phyloP scores from a whole-genome alignment of 2,888 invertebrate species.

The Dascillus cervinus region DNA sequence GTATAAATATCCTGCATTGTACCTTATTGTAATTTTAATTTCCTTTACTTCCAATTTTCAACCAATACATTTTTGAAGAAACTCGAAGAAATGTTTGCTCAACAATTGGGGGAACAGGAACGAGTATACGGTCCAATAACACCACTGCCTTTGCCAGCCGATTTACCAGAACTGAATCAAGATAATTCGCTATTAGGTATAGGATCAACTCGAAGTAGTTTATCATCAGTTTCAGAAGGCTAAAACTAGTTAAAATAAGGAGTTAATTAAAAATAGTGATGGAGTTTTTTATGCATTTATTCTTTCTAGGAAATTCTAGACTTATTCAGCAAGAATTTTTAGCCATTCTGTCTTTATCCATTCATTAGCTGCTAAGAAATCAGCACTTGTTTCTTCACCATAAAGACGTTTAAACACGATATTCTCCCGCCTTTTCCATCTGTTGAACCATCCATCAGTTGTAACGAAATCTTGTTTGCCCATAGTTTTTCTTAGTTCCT shows the following conservation, averaged over 20 bases:
- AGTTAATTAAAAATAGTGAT: too few relatives aligned
- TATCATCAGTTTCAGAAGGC: conserved; percentile 55
- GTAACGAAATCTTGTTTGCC: conserved; percentile 21
- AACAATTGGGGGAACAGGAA: conserved; percentile 88
- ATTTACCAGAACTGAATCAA: conserved; percentile 43
- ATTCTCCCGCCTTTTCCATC: conserved; percentile 25
- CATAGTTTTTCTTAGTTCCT: conserved; percentile 21
- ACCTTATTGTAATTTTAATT: too few relatives aligned
- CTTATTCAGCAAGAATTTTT: too few relatives aligned
- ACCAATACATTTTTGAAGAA: conserved; percentile 68
- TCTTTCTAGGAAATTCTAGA: too few relatives aligned
- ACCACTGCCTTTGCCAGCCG: conserved; percentile 48
- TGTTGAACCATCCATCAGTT: conserved; percentile 24
- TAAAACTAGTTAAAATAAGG: too few relatives aligned
- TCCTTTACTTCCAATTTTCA: too few relatives aligned
- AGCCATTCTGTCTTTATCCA: too few relatives aligned
- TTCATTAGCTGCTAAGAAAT: too few relatives aligned
- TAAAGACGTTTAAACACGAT: too few relatives aligned
- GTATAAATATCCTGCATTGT: too few relatives aligned
- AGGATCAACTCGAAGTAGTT: conserved; percentile 53
- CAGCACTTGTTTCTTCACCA: too few relatives aligned
- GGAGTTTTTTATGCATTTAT: too few relatives aligned
- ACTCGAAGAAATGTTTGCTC: conserved; percentile 86
- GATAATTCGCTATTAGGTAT: conserved; percentile 40
- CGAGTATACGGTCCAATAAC: conserved; percentile 59